Evolutionary conservation across 2,113 vertebrate genomes (phyloP).

Genomic region (Rhagologus leucostigma): DNA sequence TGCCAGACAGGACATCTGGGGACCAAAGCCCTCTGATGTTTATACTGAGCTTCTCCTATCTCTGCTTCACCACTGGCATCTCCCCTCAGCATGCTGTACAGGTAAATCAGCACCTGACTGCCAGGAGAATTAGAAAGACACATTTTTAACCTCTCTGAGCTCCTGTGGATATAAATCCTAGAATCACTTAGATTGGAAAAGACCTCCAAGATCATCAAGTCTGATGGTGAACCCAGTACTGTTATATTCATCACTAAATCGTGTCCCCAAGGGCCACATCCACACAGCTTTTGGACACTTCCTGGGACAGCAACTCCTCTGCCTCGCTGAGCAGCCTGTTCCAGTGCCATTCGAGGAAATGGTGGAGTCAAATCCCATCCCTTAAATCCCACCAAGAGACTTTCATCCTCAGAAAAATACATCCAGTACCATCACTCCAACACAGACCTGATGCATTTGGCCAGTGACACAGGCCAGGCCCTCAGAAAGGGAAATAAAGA

Average conservation of each 20-base stretch:
- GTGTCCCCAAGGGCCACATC: neutral
- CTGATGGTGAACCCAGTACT: neutral
- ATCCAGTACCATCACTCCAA: neutral
- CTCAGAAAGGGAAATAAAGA: neutral
- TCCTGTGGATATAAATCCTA: neutral
- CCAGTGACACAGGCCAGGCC: neutral
- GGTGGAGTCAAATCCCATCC: neutral
- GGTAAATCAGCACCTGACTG: neutral
- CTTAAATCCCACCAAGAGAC: neutral
- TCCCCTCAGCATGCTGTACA: neutral
- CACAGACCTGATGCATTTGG: neutral
- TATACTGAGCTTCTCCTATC: neutral
- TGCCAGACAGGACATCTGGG: neutral
- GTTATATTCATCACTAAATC: accelerated
- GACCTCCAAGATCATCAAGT: neutral
- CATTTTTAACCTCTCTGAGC: neutral
- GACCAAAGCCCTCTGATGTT: neutral
- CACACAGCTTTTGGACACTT: neutral
- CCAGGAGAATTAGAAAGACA: neutral
- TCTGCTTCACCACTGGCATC: neutral
- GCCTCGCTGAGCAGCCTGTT: neutral
- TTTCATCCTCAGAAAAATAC: neutral
- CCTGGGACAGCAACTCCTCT: neutral
- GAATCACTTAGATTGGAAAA: neutral
- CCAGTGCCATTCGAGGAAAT: neutral